Conservation (phyloP, 2,113 vertebrate species). For the Sylvia atricapilla region DNA sequence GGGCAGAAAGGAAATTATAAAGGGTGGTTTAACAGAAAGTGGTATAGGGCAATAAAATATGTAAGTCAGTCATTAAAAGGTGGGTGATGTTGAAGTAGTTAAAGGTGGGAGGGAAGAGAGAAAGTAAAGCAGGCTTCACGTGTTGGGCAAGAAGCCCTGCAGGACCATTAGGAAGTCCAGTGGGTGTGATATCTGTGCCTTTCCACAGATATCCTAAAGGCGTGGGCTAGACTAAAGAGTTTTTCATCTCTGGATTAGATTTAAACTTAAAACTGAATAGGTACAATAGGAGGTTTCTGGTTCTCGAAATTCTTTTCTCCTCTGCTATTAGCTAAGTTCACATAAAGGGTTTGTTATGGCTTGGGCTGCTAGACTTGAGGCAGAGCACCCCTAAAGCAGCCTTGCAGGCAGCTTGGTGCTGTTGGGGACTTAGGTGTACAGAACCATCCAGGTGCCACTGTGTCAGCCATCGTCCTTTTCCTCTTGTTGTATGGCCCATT, state of each 20-base stretch:
- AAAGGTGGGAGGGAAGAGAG: not conserved
- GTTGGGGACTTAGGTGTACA: not conserved
- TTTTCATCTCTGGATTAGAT: not conserved
- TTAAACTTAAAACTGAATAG: not conserved
- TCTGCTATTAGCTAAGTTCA: not conserved
- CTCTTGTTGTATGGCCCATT: not conserved
- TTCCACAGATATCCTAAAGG: not conserved
- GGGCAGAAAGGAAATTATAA: not conserved
- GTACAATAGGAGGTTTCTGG: not conserved
- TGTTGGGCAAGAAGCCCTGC: not conserved
- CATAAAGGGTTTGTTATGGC: not conserved
- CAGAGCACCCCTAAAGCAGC: not conserved
- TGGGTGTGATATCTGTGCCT: not conserved
- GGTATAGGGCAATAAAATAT: not conserved
- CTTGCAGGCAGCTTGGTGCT: not conserved
- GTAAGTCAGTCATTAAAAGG: not conserved
- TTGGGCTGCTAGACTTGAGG: not conserved
- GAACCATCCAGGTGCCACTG: not conserved
- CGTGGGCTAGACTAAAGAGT: not conserved
- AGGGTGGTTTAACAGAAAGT: slow-evolving; percentile 15
- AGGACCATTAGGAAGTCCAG: rapidly evolving
- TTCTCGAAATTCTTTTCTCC: not conserved
- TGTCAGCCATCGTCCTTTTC: not conserved
- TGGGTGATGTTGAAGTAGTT: not conserved
- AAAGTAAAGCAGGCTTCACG: not conserved